Conservation (phyloP, 2,113 vertebrate genomes). For the Urocynchramus pylzowi region DNA sequence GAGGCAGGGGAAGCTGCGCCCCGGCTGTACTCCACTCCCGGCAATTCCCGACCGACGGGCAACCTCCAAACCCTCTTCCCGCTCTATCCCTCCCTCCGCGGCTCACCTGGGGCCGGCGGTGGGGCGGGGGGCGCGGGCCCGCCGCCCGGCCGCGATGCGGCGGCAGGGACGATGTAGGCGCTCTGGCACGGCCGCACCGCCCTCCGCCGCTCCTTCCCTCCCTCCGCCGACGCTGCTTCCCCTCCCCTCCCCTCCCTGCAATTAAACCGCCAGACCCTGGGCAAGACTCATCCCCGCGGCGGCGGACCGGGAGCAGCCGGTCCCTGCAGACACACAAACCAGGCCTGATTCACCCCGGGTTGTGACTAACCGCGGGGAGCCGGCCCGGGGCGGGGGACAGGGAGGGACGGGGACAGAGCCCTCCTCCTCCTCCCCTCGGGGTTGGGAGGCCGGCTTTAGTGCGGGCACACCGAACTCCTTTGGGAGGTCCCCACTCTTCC, state of each 20-base stretch:
- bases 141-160: constrained; percentile 21
- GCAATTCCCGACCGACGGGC: not conserved
- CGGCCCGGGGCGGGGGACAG: not conserved
- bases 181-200: constrained; percentile 2
- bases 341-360: constrained; percentile 31
- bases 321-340: constrained; percentile 56
- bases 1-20: not conserved
- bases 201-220: constrained; percentile 14
- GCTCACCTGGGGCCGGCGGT: not conserved
- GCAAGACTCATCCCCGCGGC: constrained; percentile 40
- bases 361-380: constrained; percentile 25
- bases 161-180: constrained; percentile 2
- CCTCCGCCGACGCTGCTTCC: constrained; percentile 48
- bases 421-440: not conserved
- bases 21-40: not conserved
- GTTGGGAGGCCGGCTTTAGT: not conserved
- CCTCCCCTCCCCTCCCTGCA: constrained; percentile 46
- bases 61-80: not conserved
- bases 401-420: not conserved
- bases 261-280: constrained; percentile 54
- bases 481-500: not conserved
- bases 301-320: constrained; percentile 13
- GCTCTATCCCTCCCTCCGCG: not conserved
- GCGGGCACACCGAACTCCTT: not conserved
- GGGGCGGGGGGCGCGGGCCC: not conserved